phyloP scores from a whole-genome alignment of 23 tunicate genomes.

The Phallusia fumigata region DNA sequence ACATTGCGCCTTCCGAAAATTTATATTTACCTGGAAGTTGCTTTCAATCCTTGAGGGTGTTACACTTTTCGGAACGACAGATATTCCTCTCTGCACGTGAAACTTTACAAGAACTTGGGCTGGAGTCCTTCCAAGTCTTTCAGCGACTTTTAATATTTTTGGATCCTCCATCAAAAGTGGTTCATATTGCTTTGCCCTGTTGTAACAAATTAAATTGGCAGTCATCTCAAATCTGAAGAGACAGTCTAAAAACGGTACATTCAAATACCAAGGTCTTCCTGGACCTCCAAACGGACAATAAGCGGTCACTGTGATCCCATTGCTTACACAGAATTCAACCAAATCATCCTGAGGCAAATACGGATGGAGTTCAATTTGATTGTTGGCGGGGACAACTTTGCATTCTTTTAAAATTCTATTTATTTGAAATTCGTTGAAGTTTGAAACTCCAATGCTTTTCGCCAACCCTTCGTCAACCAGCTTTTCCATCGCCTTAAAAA shows the following conservation, averaged over 20 bases:
- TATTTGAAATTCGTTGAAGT: constrained; percentile 82
- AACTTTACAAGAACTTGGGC: constrained; percentile 82
- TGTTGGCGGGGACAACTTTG: constrained; percentile 54
- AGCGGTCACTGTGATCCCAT: constrained; percentile 85
- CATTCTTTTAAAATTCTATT: constrained; percentile 61
- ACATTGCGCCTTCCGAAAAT: no score
- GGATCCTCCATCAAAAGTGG: constrained; percentile 80
- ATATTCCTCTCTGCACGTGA: constrained; percentile 60
- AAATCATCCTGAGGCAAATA: constrained; percentile 51
- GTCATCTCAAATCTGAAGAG: not conserved
- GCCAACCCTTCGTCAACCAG: constrained; percentile 64
- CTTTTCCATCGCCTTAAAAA: constrained; percentile 58
- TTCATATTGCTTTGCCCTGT: not conserved
- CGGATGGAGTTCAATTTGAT: constrained; percentile 87
- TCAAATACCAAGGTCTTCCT: constrained; percentile 62
- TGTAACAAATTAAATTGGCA: not conserved
- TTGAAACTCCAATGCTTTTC: constrained; percentile 85
- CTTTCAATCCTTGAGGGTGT: constrained; percentile 62
- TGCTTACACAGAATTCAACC: constrained; percentile 49
- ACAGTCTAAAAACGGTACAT: no score
- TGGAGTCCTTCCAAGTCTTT: constrained; percentile 32
- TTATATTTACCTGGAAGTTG: constrained; percentile 25
- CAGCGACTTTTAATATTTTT: constrained; percentile 50
- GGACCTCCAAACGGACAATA: constrained; percentile 80
- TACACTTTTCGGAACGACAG: constrained; percentile 57